phyloP scores from a whole-genome alignment of 1,140 invertebrate genomes.

The Tetraneura akinire region DNA sequence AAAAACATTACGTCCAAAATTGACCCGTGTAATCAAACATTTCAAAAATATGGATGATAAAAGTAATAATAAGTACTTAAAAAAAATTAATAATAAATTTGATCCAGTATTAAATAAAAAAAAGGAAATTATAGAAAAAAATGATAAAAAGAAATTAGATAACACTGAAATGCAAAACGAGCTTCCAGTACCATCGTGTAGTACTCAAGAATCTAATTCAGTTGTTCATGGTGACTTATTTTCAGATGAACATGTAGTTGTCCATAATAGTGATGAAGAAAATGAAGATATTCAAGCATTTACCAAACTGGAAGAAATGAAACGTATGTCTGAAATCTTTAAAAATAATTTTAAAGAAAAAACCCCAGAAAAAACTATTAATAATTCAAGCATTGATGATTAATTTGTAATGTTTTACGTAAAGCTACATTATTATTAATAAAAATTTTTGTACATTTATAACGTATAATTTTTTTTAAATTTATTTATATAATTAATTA shows the following conservation, averaged over 20 bases:
- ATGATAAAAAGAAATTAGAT: not conserved
- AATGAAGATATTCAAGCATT: not conserved
- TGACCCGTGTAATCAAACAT: not conserved
- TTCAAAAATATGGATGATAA: conserved; percentile 11
- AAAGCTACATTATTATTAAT: no score
- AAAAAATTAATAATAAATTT: conserved; percentile 43
- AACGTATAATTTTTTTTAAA: no score
- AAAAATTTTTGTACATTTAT: no score
- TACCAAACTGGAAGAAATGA: conserved; percentile 32
- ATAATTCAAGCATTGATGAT: no score
- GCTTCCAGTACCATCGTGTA: not conserved
- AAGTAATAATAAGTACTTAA: conserved; percentile 32
- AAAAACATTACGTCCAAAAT: not conserved
- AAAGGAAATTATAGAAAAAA: not conserved
- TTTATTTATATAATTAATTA: no score
- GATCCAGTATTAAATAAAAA: conserved; percentile 1
- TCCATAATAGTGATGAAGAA: not conserved
- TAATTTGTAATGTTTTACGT: no score
- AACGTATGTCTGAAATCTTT: conserved; percentile 33
- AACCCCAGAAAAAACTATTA: not conserved
- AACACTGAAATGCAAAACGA: not conserved
- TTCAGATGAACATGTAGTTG: not conserved
- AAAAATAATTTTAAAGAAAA: conserved; percentile 26
- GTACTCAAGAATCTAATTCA: not conserved
- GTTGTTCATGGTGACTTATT: not conserved